phyloP scores from a whole-genome alignment of 2,888 invertebrate species.

The Drosophila histrio region DNA sequence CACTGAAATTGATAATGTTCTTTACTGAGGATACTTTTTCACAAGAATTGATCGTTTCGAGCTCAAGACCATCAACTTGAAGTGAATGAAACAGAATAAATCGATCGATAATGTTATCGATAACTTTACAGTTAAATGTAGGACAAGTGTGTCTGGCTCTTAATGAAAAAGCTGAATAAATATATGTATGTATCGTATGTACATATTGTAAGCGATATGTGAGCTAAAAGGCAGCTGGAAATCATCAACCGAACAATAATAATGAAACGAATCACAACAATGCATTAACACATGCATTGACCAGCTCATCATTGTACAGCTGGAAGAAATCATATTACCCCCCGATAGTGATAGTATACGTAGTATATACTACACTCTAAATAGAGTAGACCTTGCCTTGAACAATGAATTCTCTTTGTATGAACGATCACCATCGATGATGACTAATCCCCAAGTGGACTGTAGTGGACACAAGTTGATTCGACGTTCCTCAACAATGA shows the following conservation, averaged over 20 bases:
- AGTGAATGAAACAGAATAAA: neutral
- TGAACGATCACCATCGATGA: neutral
- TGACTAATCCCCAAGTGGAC: conserved; percentile 19
- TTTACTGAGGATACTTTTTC: neutral
- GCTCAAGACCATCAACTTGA: neutral
- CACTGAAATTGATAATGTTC: neutral
- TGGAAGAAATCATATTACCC: conserved; percentile 16
- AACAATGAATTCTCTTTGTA: conserved; percentile 20
- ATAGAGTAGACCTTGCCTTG: conserved; percentile 3
- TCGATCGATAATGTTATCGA: conserved; percentile 7
- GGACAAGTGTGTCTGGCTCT: neutral
- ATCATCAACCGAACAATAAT: conserved; percentile 14
- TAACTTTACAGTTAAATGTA: neutral
- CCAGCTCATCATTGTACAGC: conserved; percentile 11
- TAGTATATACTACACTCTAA: neutral
- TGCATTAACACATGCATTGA: neutral
- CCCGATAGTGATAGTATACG: neutral
- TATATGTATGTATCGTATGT: conserved; percentile 6
- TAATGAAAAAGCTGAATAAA: conserved; percentile 17
- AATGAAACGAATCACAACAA: neutral
- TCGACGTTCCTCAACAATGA: neutral
- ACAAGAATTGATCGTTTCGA: neutral
- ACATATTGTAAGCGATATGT: conserved; percentile 7
- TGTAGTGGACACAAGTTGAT: conserved; percentile 11
- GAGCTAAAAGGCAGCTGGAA: conserved; percentile 22